Percentiles rank a stretch among this genome's conserved stretches.
Evolutionary conservation across 1,140 invertebrate species (phyloP).

Genomic region (Matsumurasca onukii): DNA sequence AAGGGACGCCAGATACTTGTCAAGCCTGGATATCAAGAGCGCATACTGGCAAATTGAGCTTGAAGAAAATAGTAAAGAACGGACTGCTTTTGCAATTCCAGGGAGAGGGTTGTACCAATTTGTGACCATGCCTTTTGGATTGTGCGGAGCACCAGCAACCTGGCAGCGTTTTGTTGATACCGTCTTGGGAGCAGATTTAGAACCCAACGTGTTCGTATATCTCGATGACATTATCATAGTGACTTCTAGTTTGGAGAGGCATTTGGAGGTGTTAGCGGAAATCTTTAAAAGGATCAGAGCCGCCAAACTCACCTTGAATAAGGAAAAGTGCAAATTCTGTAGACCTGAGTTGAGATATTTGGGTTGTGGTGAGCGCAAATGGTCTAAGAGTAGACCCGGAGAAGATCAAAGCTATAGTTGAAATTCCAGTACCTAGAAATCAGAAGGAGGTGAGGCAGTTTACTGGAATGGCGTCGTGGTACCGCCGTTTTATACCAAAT

Average conservation of each 20-base stretch:
- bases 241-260: neutral
- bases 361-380: neutral
- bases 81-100: slow-evolving; percentile 1
- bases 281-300: neutral
- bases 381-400: slow-evolving; percentile 3
- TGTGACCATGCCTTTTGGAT: neutral
- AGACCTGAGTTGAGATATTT: neutral
- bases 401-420: neutral
- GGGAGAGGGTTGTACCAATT: neutral
- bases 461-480: neutral
- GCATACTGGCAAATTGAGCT: neutral
- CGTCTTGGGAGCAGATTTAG: slow-evolving; percentile 3
- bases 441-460: slow-evolving; percentile 8
- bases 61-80: neutral
- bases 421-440: neutral
- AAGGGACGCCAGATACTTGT: neutral
- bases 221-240: neutral
- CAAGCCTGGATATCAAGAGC: neutral
- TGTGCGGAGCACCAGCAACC: neutral
- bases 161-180: slow-evolving; percentile 11
- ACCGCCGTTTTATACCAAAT: neutral
- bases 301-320: neutral
- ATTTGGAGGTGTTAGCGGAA: neutral
- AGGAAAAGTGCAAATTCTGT: neutral
- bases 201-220: slow-evolving; percentile 1